phyloP scores from a whole-genome alignment of 2,888 invertebrate genomes.

The Eupithecia abbreviata region DNA sequence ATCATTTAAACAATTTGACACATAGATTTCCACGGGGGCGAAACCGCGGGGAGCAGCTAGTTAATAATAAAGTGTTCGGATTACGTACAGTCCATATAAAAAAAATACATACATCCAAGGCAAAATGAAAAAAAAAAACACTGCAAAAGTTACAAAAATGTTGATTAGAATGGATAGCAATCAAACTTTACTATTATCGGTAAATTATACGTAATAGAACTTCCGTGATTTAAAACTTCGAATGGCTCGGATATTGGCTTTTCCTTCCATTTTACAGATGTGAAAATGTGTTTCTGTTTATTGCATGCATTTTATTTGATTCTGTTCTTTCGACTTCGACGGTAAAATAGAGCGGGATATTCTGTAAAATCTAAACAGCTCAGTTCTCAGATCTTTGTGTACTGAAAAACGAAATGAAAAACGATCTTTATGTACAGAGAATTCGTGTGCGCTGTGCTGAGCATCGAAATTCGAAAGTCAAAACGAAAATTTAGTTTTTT shows the following conservation, averaged over 20 bases:
- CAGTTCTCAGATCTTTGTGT: not conserved
- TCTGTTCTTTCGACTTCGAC: not conserved
- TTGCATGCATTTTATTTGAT: conserved; percentile 16
- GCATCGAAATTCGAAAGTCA: not conserved
- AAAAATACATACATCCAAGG: not conserved
- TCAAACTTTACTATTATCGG: conserved; percentile 25
- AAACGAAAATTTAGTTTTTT: not conserved
- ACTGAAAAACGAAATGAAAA: not conserved
- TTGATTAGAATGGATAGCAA: conserved; percentile 10
- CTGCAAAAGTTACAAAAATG: not conserved
- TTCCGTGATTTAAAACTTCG: conserved; percentile 16
- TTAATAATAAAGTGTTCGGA: not conserved
- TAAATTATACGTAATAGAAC: conserved; percentile 25
- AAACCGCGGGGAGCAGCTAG: too few species aligned
- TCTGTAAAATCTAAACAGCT: not conserved
- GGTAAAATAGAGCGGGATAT: not conserved
- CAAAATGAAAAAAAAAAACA: not conserved
- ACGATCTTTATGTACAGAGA: not conserved
- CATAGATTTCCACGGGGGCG: too few species aligned
- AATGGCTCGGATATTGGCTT: conserved; percentile 39
- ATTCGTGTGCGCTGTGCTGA: not conserved
- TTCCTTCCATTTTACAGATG: conserved; percentile 19
- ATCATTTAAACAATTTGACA: too few species aligned
- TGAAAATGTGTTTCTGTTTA: conserved; percentile 36
- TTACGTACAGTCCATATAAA: not conserved